Conservation (phyloP, 2,113 vertebrate genomes). For the Sylvia atricapilla region DNA sequence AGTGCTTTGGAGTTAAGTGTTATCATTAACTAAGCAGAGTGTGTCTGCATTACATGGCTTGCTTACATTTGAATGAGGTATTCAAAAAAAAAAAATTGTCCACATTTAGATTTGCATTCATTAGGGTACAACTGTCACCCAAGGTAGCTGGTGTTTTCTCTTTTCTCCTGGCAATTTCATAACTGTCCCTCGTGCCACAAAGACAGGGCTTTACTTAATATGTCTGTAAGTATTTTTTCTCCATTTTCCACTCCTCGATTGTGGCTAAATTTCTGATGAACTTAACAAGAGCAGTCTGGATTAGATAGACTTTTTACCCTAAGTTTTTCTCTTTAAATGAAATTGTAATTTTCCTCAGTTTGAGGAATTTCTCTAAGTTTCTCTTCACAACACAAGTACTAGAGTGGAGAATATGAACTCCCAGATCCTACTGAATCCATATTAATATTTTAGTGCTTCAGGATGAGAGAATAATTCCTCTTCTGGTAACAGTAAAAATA, state of each 20-base stretch:
- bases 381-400: neutral
- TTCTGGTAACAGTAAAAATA: neutral
- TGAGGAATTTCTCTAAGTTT: neutral
- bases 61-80: neutral
- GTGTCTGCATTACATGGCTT: neutral
- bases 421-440: neutral
- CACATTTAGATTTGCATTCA: neutral
- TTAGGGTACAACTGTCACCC: neutral
- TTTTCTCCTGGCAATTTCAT: neutral
- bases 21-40: neutral
- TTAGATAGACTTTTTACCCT: neutral
- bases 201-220: neutral
- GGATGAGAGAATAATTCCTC: neutral
- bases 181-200: neutral
- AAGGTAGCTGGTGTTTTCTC: neutral
- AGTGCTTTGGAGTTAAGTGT: neutral
- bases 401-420: neutral
- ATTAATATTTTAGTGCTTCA: neutral
- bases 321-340: neutral
- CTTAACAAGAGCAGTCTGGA: neutral
- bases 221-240: neutral
- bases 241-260: neutral
- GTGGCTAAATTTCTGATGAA: neutral
- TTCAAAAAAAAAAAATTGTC: neutral
- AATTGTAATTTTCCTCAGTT: neutral